Evolutionary conservation across 2,113 vertebrate genomes (phyloP).

Genomic region (Nibea albiflora): DNA sequence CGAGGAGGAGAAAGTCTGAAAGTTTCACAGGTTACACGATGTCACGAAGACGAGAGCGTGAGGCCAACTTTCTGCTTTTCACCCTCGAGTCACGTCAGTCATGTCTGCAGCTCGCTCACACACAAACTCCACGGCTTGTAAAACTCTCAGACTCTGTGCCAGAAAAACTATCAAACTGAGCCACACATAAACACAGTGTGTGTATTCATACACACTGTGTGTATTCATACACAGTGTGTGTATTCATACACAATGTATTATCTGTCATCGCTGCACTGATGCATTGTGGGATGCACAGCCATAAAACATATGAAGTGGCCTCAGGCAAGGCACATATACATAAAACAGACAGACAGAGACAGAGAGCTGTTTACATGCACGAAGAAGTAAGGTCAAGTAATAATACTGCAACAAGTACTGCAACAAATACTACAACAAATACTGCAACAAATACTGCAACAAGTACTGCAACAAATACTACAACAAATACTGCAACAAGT

Average conservation of each 20-base stretch:
- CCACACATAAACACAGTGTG: not conserved
- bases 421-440: too few relatives aligned
- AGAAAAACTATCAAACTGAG: conserved; percentile 4
- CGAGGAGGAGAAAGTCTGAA: not conserved
- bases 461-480: too few relatives aligned
- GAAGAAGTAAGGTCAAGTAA: too few relatives aligned
- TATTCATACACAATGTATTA: too few relatives aligned
- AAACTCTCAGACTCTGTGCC: conserved; percentile 26
- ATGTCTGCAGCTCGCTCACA: not conserved
- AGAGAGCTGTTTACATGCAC: too few relatives aligned
- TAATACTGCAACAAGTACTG: too few relatives aligned
- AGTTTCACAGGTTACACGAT: conserved; percentile 43
- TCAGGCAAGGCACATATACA: too few relatives aligned
- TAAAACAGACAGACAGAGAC: too few relatives aligned
- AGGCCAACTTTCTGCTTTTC: conserved; percentile 4
- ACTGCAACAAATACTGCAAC: too few relatives aligned
- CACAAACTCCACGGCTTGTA: not conserved
- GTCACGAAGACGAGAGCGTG: not conserved
- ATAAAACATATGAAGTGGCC: too few relatives aligned
- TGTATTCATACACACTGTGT: not conserved
- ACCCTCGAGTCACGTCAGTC: conserved; percentile 19
- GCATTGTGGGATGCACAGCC: not conserved
- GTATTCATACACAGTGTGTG: too few relatives aligned
- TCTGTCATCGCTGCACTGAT: not conserved
- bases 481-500: too few relatives aligned